Conservation (phyloP, 2,113 vertebrate genomes). For the Odocoileus hemionus region DNA sequence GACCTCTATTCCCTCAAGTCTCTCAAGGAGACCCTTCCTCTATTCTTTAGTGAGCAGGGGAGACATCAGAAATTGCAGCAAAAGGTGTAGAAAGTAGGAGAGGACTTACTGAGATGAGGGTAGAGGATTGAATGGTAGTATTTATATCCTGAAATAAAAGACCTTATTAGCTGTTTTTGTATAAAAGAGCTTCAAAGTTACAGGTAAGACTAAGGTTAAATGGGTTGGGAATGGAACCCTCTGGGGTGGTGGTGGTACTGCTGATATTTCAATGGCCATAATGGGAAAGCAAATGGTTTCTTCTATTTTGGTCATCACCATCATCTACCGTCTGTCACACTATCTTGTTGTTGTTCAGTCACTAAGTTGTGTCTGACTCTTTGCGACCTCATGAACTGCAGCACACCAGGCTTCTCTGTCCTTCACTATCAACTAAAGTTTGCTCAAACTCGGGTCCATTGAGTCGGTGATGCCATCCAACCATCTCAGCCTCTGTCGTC, state of each 20-base stretch:
- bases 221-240: not conserved
- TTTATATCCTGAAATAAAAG: not conserved
- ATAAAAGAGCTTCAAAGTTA: conserved; percentile 17
- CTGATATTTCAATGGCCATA: not conserved
- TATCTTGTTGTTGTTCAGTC: not conserved
- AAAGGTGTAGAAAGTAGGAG: not conserved
- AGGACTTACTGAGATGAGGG: not conserved
- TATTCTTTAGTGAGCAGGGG: not conserved
- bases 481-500: not conserved
- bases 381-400: not conserved
- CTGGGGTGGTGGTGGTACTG: not conserved
- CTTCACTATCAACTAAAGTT: not conserved
- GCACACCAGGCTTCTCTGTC: not conserved
- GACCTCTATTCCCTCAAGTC: not conserved
- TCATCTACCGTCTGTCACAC: not conserved
- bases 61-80: not conserved
- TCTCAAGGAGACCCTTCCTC: not conserved
- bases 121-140: not conserved
- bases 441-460: not conserved
- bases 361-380: not conserved
- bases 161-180: not conserved
- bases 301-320: not conserved
- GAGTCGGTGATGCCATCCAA: not conserved
- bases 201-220: not conserved
- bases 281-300: not conserved